Conservation (phyloP, 2,888 invertebrate species). For the Glyphotaelius pellucidus region DNA sequence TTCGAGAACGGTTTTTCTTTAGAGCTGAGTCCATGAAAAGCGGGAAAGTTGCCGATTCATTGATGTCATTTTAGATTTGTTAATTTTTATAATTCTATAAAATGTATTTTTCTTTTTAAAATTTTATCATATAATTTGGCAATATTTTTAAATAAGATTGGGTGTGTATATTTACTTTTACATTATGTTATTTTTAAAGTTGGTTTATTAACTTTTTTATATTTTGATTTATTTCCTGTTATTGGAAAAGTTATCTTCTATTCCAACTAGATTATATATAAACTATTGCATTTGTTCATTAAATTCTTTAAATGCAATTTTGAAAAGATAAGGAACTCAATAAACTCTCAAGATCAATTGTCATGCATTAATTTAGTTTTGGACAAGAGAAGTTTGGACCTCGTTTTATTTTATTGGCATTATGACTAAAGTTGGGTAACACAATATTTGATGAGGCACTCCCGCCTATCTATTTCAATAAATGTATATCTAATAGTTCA, state of each 20-base stretch:
- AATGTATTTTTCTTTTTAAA: neutral
- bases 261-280: neutral
- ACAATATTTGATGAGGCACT: conserved; percentile 12
- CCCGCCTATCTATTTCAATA: neutral
- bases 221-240: neutral
- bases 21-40: neutral
- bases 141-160: conserved; percentile 16
- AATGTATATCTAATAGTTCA: neutral
- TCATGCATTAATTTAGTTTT: neutral
- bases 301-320: neutral
- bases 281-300: neutral
- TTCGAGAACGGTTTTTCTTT: neutral
- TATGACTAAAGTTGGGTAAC: neutral
- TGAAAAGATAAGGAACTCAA: neutral
- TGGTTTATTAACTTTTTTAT: neutral
- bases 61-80: neutral
- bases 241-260: conserved; percentile 2
- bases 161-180: neutral
- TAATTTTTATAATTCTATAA: neutral
- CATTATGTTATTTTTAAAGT: conserved; percentile 16
- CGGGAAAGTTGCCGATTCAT: neutral
- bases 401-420: neutral
- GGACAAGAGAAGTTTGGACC: neutral
- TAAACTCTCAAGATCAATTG: neutral
- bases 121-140: neutral